Conservation (phyloP, 2,113 vertebrate species). For the Gobiocypris rarus region DNA sequence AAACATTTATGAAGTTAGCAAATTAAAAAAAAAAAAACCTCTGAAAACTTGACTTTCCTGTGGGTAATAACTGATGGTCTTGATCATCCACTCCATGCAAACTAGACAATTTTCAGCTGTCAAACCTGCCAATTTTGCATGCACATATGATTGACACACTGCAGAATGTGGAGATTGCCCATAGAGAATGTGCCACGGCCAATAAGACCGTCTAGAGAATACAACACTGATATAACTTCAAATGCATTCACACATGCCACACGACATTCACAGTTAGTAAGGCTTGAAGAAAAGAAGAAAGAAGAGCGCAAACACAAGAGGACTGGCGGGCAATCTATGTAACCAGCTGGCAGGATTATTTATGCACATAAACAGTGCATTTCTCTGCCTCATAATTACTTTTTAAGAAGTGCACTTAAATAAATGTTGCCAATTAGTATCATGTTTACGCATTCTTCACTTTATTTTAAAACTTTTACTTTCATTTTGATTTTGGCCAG, state of each 20-base stretch:
- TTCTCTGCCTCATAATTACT: slow-evolving; percentile 31
- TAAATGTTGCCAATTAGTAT: slow-evolving; percentile 41
- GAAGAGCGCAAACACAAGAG: background rate
- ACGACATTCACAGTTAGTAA: slow-evolving; percentile 13
- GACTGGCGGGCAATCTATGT: background rate
- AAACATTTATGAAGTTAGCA: background rate
- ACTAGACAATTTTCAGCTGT: background rate
- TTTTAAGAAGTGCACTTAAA: slow-evolving; percentile 32
- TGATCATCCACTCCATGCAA: background rate
- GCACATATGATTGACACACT: background rate
- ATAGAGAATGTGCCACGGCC: background rate
- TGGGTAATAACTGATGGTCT: background rate
- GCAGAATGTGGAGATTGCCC: background rate
- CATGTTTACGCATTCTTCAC: slow-evolving; percentile 22
- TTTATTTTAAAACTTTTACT: slow-evolving; percentile 28
- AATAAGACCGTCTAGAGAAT: slow-evolving; percentile 1
- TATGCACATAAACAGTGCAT: slow-evolving; percentile 15
- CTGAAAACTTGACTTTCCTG: background rate
- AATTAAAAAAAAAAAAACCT: background rate
- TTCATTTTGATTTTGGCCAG: slow-evolving; percentile 1
- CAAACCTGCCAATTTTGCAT: background rate
- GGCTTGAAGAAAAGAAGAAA: background rate
- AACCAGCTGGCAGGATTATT: slow-evolving; percentile 39
- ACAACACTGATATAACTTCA: slow-evolving; percentile 21
- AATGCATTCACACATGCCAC: slow-evolving; percentile 29